These are phyloP conservation scores for Holacanthella duospinosa DNA, from an alignment of 2,888 invertebrate genomes.

Conservation along the genomic window DNA sequence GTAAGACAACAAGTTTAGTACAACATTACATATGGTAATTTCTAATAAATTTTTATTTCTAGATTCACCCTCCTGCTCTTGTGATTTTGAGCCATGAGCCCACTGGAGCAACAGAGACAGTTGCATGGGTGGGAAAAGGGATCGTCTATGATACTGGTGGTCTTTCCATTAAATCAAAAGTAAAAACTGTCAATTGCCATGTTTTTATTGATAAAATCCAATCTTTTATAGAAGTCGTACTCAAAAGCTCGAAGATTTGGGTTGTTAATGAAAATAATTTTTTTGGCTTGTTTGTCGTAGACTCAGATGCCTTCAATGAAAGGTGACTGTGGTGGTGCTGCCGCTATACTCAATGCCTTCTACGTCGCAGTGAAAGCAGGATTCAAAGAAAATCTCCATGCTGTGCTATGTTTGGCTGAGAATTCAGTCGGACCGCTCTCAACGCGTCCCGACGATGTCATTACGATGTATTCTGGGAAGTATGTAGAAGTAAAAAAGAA, in stretches of 20 bases:
- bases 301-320: constrained; percentile 86
- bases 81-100: constrained; percentile 57
- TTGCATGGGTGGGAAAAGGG: constrained; percentile 83
- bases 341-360: constrained; percentile 76
- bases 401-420: constrained; percentile 80
- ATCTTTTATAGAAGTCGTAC: no score
- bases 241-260: no score
- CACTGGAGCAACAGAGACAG: constrained; percentile 50
- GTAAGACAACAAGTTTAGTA: no score
- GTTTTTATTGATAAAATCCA: neutral
- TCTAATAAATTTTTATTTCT: neutral
- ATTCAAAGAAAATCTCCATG: constrained; percentile 70
- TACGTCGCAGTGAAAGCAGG: constrained; percentile 60
- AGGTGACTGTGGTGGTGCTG: constrained; percentile 87
- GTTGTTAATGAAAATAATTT: constrained; percentile 2
- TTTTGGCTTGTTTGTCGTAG: constrained; percentile 43
- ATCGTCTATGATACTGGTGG: constrained; percentile 92
- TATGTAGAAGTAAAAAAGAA: no score
- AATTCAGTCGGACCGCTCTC: constrained; percentile 75
- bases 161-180: constrained; percentile 78
- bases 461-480: constrained; percentile 76
- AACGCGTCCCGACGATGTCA: constrained; percentile 79
- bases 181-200: no score
- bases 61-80: constrained; percentile 52
- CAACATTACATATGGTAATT: no score